A percentile compares a stretch with the other conserved stretches of the same genome.
phyloP scores from a whole-genome alignment of 2,888 invertebrate genomes.

The Choristoneura rosaceana region DNA sequence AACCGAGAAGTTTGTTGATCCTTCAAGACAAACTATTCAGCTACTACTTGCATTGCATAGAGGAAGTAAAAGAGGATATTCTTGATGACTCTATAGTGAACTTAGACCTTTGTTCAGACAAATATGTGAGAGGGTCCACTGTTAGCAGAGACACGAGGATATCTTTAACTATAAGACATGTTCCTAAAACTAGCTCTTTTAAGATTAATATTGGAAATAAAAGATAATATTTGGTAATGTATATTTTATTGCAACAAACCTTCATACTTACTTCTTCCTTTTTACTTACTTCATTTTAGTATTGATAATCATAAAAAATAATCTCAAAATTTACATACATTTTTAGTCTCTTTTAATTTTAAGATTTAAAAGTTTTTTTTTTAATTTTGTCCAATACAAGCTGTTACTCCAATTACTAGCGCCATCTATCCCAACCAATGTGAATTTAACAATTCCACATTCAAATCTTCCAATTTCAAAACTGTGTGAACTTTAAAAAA shows the following conservation, averaged over 20 bases:
- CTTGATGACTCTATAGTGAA: constrained; percentile 87
- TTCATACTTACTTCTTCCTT: neutral
- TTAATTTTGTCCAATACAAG: too few species aligned
- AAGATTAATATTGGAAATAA: constrained; percentile 87
- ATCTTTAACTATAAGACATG: constrained; percentile 96
- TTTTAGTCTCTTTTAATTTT: too few species aligned
- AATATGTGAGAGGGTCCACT: constrained; percentile 83
- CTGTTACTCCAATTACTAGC: too few species aligned
- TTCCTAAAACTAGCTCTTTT: constrained; percentile 93
- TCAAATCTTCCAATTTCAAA: neutral
- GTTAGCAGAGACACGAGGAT: constrained; percentile 89
- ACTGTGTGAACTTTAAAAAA: neutral
- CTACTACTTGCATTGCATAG: constrained; percentile 94
- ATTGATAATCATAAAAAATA: too few species aligned
- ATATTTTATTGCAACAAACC: constrained; percentile 39
- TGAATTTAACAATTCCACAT: neutral
- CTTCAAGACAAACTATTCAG: constrained; percentile 93
- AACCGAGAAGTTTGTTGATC: constrained; percentile 95
- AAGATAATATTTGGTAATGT: constrained; percentile 52
- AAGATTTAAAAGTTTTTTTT: too few species aligned
- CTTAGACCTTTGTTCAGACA: constrained; percentile 86
- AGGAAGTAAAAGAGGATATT: constrained; percentile 88
- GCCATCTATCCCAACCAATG: neutral
- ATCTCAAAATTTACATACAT: too few species aligned
- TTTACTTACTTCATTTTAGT: too few species aligned